Evolutionary conservation across 2,113 vertebrate species (phyloP).

Genomic region (Chunga burmeisteri): DNA sequence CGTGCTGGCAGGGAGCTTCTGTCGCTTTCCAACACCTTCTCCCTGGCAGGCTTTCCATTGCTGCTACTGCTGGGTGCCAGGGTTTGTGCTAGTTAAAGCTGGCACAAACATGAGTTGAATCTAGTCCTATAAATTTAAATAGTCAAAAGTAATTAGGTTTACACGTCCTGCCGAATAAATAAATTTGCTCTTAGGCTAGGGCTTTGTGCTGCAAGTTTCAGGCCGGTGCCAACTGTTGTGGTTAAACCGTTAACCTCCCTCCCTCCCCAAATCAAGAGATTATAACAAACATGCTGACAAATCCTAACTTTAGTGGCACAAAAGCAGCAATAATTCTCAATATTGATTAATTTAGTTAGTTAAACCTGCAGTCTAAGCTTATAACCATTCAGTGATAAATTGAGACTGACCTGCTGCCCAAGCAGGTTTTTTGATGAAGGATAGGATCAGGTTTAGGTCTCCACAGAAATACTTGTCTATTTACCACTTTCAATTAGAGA

Average conservation of each 20-base stretch:
- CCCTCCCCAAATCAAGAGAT: constrained; percentile 26
- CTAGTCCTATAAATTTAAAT: constrained; percentile 58
- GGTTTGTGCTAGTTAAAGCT: constrained; percentile 48
- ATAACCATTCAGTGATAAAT: constrained; percentile 65
- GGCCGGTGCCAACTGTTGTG: constrained; percentile 22
- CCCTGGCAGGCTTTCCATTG: constrained; percentile 29
- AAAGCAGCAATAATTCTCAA: constrained; percentile 68
- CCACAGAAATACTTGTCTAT: constrained; percentile 58
- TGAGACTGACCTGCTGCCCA: constrained; percentile 62
- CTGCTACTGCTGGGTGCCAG: constrained; percentile 19
- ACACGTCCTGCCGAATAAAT: constrained; percentile 58
- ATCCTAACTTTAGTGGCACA: constrained; percentile 56
- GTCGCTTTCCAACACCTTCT: constrained; percentile 53
- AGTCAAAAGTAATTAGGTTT: constrained; percentile 67
- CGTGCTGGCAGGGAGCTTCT: constrained; percentile 1
- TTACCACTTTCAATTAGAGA: constrained; percentile 65
- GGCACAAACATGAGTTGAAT: constrained; percentile 39
- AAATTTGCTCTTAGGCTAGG: constrained; percentile 35
- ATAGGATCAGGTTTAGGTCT: constrained; percentile 49
- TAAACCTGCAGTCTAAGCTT: constrained; percentile 69
- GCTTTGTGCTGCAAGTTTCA: constrained; percentile 57
- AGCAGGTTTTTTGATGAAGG: constrained; percentile 68
- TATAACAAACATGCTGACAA: constrained; percentile 65
- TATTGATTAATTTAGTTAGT: constrained; percentile 74
- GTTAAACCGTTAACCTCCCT: constrained; percentile 48